Evolutionary conservation across 2,113 vertebrate species (phyloP), one percentile per base, ranked within the genome.

Genomic region (Motacilla tschutschensis): DNA sequence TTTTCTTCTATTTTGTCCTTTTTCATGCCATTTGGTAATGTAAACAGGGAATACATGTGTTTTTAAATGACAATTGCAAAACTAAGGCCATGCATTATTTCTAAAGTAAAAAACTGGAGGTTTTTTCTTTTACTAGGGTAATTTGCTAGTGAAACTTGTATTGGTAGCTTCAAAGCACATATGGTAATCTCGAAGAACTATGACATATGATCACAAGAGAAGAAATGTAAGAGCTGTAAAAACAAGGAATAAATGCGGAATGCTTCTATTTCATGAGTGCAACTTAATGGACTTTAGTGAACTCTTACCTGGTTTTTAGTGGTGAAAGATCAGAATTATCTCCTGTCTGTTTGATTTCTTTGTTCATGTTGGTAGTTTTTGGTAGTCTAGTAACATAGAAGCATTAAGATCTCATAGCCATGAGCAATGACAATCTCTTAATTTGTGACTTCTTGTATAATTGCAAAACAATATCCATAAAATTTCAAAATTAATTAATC

Each of bases 21-120:
- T 93, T 95, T 79, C 74, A 53, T 90, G 83, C 85, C 82, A 71
- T 96, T 97, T 93, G 78, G 92, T 87, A 84, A 21, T 66, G 54
- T 87, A 91, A 94, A 82, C 51, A 94, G 51, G 84, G 75, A 78
- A 86, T 74, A 62, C 40, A 41, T 16, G 22, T 75, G 73, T 89
- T 90, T 94, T 81, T 47, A 89, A 93, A 92, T 80, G 5, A 28
- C 21, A 51, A 3, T 41, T 81, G 28, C 25, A 36, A 79, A 88
- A 62, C 25, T 86, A 53, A 79, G 41, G 28, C 41, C 46, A 12
- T 69, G 19, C 31, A 55, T 41, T 76, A 28, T 72, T 85, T 86
- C 65, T 76, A 9, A 83, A 74, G 47, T 74, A 31, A 8, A 55
- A 75, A 71, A 16, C 7, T 19, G 22, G 74, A 44, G 33, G 3